Evolutionary conservation across 2,797 vertebrate genomes (phyloP), one percentile per base, ranked within the genome.

Genomic region (Salarias fasciatus): DNA sequence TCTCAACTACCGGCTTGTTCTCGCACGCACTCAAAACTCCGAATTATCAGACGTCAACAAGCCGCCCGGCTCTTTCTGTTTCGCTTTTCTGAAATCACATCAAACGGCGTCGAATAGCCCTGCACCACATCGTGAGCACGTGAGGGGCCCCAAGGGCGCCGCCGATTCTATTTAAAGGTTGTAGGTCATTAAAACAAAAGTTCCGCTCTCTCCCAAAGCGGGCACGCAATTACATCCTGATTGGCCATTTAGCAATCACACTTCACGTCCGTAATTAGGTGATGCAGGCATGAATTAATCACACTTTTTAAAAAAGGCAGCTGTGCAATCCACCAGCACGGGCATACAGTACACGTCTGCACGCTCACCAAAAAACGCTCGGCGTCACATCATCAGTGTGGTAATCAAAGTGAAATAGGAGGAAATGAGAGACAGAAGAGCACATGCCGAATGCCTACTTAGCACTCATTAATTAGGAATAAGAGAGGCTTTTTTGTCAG

Each of bases 201-300:
- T 83, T 91, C 78, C 35, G 53, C 78, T 88, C 63, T 69, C 64
- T 78, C 69, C 60, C 54, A 75, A 80, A 75, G 82, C 63, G 8
- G 70, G 64, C 66, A 73, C 72, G 92, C 91, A 92, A 92, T 91
- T 84, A 89, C 82, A 75, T 77, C 77, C 80, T 91, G 90, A 92
- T 92, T 91, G 89, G 86, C 87, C 86, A 63, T 92, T 91, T 88
- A 91, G 91, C 81, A 92, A 90, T 93, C 88, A 88, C 85, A 54
- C 76, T 53, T 67, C 73, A 75, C 58, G 73, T 82, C 74, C 50
- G 65, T 88, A 86, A 92, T 90, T 88, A 91, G 77, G 67, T 78
- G 85, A 91, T 67, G 85, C 81, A 86, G 70, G 28, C 82, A 75
- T 72, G 77, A 84, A 86, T 87, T 86, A 89, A 92, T 92, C 82